phyloP scores from a whole-genome alignment of 2,113 vertebrate genomes.

The Notarius lentiginosus region DNA sequence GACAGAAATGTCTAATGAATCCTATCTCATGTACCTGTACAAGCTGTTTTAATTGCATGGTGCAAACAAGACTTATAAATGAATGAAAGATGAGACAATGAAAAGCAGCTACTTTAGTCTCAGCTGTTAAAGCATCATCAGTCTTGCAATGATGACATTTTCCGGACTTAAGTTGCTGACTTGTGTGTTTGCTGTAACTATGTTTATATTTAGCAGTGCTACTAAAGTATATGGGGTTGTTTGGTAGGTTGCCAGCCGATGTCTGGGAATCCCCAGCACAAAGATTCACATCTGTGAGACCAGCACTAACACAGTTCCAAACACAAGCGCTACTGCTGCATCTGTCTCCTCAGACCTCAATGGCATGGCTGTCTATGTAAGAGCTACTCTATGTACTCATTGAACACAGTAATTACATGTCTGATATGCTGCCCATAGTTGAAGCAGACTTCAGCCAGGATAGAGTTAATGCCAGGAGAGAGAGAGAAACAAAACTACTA shows the following conservation, averaged over 20 bases:
- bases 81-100: no score
- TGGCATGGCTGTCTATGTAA: slow-evolving; percentile 84
- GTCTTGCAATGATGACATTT: no score
- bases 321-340: slow-evolving; percentile 89
- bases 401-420: background rate
- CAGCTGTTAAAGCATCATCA: no score
- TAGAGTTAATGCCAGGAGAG: background rate
- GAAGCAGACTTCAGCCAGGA: background rate
- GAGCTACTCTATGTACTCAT: slow-evolving; percentile 2
- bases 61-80: no score
- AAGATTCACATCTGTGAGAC: slow-evolving; percentile 92
- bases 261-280: slow-evolving; percentile 79
- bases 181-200: background rate
- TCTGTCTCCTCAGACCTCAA: slow-evolving; percentile 90
- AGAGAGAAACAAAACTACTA: background rate
- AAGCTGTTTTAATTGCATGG: no score
- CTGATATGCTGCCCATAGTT: background rate
- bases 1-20: no score
- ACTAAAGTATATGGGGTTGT: background rate
- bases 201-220: background rate
- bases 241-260: slow-evolving; percentile 85
- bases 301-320: slow-evolving; percentile 92
- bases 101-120: no score
- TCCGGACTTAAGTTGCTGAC: no score
- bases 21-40: no score